Conservation (phyloP, 1,140 invertebrate genomes). For the Drosophila rhopaloa region DNA sequence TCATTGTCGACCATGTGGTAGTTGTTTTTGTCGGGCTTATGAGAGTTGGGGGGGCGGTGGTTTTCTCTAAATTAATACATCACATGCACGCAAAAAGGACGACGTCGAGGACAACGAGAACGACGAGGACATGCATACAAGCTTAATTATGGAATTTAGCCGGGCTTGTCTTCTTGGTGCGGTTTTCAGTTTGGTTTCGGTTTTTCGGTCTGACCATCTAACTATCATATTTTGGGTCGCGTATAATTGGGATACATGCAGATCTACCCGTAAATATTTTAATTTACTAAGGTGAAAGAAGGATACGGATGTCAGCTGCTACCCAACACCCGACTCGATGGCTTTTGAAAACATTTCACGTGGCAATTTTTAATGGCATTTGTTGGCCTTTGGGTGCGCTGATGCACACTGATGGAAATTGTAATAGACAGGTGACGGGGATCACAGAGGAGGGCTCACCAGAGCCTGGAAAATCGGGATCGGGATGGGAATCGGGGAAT, state of each 20-base stretch:
- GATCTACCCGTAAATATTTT: constrained; percentile 36
- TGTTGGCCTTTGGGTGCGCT: constrained; percentile 11
- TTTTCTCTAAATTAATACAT: constrained; percentile 77
- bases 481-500: neutral
- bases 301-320: constrained; percentile 14
- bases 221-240: constrained; percentile 62
- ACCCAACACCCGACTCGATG: constrained; percentile 5
- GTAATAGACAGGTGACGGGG: neutral
- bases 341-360: constrained; percentile 53
- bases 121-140: constrained; percentile 33
- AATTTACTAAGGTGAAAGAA: constrained; percentile 35
- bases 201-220: constrained; percentile 23
- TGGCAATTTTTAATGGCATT: constrained; percentile 52
- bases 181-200: constrained; percentile 24
- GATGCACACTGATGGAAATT: constrained; percentile 29
- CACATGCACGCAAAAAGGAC: constrained; percentile 55
- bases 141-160: constrained; percentile 67
- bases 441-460: neutral
- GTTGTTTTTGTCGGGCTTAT: constrained; percentile 15
- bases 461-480: neutral
- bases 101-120: neutral
- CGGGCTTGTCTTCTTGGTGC: constrained; percentile 33
- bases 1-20: constrained; percentile 51
- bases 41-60: constrained; percentile 11
- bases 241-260: constrained; percentile 70